These are phyloP conservation scores for Caenorhabditis zanzibari DNA, from an alignment of 2,888 invertebrate genomes.

Conservation along the genomic window DNA sequence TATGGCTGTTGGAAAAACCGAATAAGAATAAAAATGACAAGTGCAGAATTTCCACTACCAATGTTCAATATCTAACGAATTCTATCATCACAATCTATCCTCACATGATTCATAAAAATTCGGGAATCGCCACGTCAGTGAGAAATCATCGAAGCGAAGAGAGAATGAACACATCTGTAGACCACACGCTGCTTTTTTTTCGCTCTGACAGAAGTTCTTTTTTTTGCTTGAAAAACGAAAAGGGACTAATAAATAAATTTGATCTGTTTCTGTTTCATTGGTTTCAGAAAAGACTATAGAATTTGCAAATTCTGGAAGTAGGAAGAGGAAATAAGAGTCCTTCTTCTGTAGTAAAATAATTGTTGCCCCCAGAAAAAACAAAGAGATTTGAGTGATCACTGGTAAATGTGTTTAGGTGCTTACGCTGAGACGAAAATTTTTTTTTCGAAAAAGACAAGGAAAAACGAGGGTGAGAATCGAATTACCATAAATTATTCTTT, in stretches of 20 bases:
- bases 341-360: neutral
- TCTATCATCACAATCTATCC: slow-evolving; percentile 32
- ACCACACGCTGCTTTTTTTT: slow-evolving; percentile 27
- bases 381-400: neutral
- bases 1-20: no score
- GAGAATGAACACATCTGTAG: slow-evolving; percentile 43
- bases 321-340: neutral
- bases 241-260: slow-evolving; percentile 16
- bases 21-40: no score
- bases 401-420: slow-evolving; percentile 6
- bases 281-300: neutral
- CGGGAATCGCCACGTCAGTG: slow-evolving; percentile 30
- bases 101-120: neutral
- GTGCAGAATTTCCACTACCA: neutral
- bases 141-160: slow-evolving; percentile 17
- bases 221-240: neutral
- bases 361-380: neutral
- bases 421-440: neutral
- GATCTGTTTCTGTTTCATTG: neutral
- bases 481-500: slow-evolving; percentile 60
- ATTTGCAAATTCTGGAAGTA: neutral
- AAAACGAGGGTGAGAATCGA: slow-evolving; percentile 34
- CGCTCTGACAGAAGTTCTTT: slow-evolving; percentile 4
- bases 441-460: slow-evolving; percentile 11
- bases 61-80: slow-evolving; percentile 24